Evolutionary conservation across 1,140 invertebrate species (phyloP).

Genomic region (Apis florea): DNA sequence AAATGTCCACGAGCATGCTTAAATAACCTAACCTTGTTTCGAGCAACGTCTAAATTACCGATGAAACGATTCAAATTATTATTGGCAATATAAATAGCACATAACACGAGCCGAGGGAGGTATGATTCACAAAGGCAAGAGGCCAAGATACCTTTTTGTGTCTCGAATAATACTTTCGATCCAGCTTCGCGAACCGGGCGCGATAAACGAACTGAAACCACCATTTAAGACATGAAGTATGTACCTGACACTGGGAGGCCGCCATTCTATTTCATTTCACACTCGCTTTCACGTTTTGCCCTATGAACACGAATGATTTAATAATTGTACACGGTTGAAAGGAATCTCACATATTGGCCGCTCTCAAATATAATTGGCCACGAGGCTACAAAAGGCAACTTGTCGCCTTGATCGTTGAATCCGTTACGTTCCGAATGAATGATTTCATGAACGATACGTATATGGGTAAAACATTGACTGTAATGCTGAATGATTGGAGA

Average conservation of each 20-base stretch:
- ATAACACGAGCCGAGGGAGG: too few species aligned
- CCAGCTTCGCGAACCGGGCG: neutral
- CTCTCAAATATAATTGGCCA: slow-evolving; percentile 10
- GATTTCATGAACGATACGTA: neutral
- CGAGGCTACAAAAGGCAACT: slow-evolving; percentile 15
- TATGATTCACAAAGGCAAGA: neutral
- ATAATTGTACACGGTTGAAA: slow-evolving; percentile 14
- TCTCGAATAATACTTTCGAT: neutral
- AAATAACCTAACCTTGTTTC: too few species aligned
- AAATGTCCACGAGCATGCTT: too few species aligned
- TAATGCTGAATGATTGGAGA: neutral
- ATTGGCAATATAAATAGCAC: neutral
- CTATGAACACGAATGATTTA: slow-evolving; percentile 19
- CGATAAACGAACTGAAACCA: slow-evolving; percentile 13
- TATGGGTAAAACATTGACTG: neutral
- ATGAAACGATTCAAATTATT: neutral
- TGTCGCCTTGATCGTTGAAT: slow-evolving; percentile 2
- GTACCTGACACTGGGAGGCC: slow-evolving; percentile 26
- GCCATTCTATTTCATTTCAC: slow-evolving; percentile 28
- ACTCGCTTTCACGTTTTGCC: slow-evolving; percentile 19
- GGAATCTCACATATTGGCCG: neutral
- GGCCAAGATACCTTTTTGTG: too few species aligned
- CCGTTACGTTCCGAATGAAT: neutral
- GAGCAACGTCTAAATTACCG: neutral
- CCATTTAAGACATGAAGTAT: neutral